Evolutionary conservation across 2,888 invertebrate genomes (phyloP), one percentile per base, ranked within the genome.

Genomic region (Tenthredo notha): DNA sequence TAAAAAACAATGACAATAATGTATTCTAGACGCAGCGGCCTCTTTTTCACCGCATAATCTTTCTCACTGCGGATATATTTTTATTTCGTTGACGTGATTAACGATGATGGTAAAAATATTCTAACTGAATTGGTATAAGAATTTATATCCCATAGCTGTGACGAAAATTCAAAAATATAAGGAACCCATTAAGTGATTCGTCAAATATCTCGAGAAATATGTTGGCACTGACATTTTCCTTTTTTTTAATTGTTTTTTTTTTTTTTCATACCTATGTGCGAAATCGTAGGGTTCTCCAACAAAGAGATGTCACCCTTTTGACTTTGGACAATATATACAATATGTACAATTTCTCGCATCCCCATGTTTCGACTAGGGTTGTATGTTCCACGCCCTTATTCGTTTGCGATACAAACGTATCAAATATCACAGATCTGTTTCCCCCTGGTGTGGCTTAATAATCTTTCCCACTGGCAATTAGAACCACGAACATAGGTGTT

Each of bases 21-120:
- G 88, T 88, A 88, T 89, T 87, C 87, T 86, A 74, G 86, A 85
- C 77, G 80, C 82, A 74, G 85, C 84, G 40, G 88, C 86, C 89
- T 90, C 90, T 90, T 90, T 91, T 90, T 90, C 90, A 90, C 87
- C 87, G 84, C 86, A 85, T 85, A 86, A 84, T 86, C 85, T 85
- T 86, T 86, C 83, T 86, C 85, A 83, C 50, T 87, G 87, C 67
- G 50, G 85, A 84, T 78, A 87, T 85, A 87, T 85, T 89, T 88
- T 91, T 90, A 89, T 90, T 91, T 89, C 85, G 86, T 75, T 84
- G 88, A 88, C 88, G 86, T 91, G 92, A 92, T 91, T 91, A 91
- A 92, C 91, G 89, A 80, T 61, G 40, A 25, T 37, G 21, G 33
- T 21, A 5, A 29, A 54, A 77, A 50, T 75, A 75, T 75, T 70